Conservation (phyloP, 2,113 vertebrate genomes). For the Arenaria interpres region DNA sequence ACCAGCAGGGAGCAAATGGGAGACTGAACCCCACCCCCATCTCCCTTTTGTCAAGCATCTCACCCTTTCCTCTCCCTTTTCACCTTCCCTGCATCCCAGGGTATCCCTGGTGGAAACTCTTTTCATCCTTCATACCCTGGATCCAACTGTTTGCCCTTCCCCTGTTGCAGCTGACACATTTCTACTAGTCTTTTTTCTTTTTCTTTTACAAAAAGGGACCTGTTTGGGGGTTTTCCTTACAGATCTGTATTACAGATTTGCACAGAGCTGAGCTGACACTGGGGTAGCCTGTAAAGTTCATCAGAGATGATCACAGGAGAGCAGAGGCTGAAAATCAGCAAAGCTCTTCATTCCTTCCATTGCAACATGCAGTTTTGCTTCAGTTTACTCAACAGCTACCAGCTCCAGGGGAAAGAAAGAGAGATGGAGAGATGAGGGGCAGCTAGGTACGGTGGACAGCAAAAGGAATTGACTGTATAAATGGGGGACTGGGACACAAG, state of each 20-base stretch:
- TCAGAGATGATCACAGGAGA: not conserved
- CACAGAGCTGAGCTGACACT: not conserved
- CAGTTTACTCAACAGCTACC: not conserved
- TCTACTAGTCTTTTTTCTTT: not conserved
- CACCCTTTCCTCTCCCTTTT: not conserved
- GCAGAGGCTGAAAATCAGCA: not conserved
- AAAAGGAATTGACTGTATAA: not conserved
- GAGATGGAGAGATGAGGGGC: not conserved
- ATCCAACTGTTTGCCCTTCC: not conserved
- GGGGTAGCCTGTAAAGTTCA: not conserved
- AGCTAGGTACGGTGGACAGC: not conserved
- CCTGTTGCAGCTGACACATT: not conserved
- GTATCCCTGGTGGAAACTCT: not conserved
- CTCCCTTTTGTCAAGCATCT: not conserved
- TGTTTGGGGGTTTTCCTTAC: not conserved
- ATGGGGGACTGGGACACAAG: not conserved
- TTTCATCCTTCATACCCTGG: not conserved
- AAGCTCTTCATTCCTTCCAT: not conserved
- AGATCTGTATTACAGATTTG: not conserved
- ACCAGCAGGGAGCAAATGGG: not conserved
- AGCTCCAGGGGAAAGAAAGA: not conserved
- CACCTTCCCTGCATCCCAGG: not conserved
- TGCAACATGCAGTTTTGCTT: not conserved
- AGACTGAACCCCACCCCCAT: not conserved
- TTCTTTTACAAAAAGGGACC: rapidly evolving